Evolutionary conservation across 92 coral and sea anemone genomes (phyloP), one percentile per base, ranked within the genome.

Genomic region (Isaurus tuberculatus): DNA sequence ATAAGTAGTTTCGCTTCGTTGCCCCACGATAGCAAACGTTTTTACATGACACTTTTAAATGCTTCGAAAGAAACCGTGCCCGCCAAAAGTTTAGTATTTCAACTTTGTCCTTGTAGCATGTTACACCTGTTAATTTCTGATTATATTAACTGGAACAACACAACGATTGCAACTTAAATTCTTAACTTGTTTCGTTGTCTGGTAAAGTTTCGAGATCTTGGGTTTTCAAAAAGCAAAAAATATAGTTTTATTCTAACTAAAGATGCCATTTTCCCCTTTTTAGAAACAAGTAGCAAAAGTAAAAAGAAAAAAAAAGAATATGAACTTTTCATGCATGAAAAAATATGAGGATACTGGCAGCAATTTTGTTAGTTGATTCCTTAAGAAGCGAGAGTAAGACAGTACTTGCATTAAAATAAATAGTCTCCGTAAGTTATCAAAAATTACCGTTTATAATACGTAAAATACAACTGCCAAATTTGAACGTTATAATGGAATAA

Each of bases 391-490:
- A n/a, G n/a, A n/a, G n/a, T n/a, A n/a, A n/a, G n/a, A n/a, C n/a
- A n/a, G 46, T 40, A 40, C 7, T 3, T 40, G 7, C 11, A 40
- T 40, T 40, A 40, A 7, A 7, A 36, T 36, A 40, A 1, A n/a
- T n/a, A n/a, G 0, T 40, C 5, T 13, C 15, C 13, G n/a, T 19
- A 55, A 8, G 63, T 22, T 55, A 4, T 22, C 27, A 32, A 31
- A 30, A 31, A 31, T 22, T 28, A 23, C 60, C 20, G 20, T 15
- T n/a, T 51, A n/a, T 15, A 51, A 51, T 51, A n/a, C 19, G 0
- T 5, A 3, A 23, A 13, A 72, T 72, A 61, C 80, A 51, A 51
- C 66, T 74, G 31, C 80, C 46, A 51, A 53, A 73, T 73, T 73
- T 73, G 79, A 73, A 36, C 17, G 8, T 34, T 17, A 27, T 17